Base-by-base conservation (phyloP, 2,888 invertebrate species). In the Dasysyrphus albostriatus region DNA sequence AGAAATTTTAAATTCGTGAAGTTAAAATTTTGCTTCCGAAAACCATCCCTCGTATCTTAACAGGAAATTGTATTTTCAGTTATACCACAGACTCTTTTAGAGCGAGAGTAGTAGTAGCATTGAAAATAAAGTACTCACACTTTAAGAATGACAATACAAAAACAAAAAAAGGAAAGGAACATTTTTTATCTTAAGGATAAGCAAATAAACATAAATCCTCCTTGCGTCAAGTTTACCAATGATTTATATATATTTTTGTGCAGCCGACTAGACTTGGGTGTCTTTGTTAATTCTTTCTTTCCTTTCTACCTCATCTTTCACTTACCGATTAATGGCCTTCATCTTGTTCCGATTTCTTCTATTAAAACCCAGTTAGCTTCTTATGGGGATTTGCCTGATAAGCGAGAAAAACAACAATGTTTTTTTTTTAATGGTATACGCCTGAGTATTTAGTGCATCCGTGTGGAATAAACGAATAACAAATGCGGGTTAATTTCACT, bases 121-220 rank as follows among this genome's bases (percentile, higher is more conserved):
- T 42, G 5, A 42, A 42, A n/a, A 58, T 58, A 16, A 58, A 19
- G 12, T 56, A 29, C n/a, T 2, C 8, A 32, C 37, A 39, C 34
- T 39, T 34, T 32, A 5, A n/a, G 56, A 56, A 39, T 19, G 6
- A 59, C 10, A 37, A 44, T 12, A 37, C 44, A 19, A 73, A 63
- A 65, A 29, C 37, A 34, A 72, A 16, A 61, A 32, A 61, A 16
- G 72, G 39, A 24, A 24, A 24, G 24, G 8, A 37, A 37, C 10
- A 12, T 39, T 42, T 42, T 19, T 61, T 54, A 69, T 67, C 39
- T 58, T 16, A 47, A 19, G 69, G 61, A 75, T 75, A 81, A 81
- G 61, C 75, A 81, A 76, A 75, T 75, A 70, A 75, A 81, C 69
- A 81, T 81, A 69, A 81, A 61, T 81, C 37, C 63, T 51, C 61